Evolutionary conservation across 2,797 vertebrate species (phyloP), one percentile per base, ranked within the genome.

Genomic region (Aratinga solstitialis): DNA sequence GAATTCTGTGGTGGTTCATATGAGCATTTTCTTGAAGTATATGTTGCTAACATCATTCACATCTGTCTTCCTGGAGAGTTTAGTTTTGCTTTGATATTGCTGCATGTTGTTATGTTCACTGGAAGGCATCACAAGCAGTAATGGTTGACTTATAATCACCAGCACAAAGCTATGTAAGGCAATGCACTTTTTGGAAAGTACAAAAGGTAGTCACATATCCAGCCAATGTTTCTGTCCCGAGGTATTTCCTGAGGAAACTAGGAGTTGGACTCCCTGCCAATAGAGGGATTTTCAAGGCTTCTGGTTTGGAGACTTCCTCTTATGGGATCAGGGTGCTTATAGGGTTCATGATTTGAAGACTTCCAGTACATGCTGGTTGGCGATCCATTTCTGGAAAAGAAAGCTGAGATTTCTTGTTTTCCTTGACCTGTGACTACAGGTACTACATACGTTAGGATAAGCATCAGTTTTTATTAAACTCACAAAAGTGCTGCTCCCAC

Each of bases 131-230:
- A 43, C 19, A 23, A 47, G 42, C 29, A 45, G 10, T 32, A 63
- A 56, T 42, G 51, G 5, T 17, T 43, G 36, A 22, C 45, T 66
- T 30, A 7, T 34, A 36, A 43, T 67, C 47, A 67, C 36, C 23
- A 5, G 6, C 42, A 20, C 7, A 1, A 38, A 71, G 54, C 47
- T 58, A 4, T 12, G 4, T 63, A 63, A 13, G 47, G 22, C 11
- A 43, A 2, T 20, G 13, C 42, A 30, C 21, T 69, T 79, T 69
- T 47, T 42, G 51, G 32, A 43, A 81, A 58, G 36, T 40, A 59
- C 18, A 23, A 43, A 50, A 27, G 21, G 9, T 50, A 21, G 50
- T n/a, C 0, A 0, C 26, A 7, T 32, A 63, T 43, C 21, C 67
- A 77, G 48, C 22, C 63, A 77, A 9, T 48, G 27, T 59, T 77